Evolutionary conservation across 2,888 invertebrate species (phyloP), one percentile per base, ranked within the genome.

Genomic region (Tenodera sinensis): DNA sequence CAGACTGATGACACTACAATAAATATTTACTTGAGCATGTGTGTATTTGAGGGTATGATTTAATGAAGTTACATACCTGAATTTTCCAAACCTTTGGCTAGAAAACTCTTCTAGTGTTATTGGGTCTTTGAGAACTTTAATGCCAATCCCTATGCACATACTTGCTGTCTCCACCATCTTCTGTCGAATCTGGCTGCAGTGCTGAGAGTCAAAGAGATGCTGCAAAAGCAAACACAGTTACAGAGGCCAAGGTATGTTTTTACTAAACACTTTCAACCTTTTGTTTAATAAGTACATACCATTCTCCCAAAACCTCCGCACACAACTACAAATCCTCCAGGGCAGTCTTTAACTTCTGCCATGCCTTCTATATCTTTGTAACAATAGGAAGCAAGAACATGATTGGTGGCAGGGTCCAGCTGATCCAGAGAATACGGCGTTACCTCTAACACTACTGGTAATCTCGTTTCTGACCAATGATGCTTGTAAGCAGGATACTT

Each of bases 371-470:
- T 97, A 93, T 98, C 97, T 93, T 97, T 97, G 93, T 96, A 98
- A 93, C 95, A 95, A 92, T 98, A 98, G 91, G 96, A 96, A 81
- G 98, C 97, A 88, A 99, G 94, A 30, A 97, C 93, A 90, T 96
- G 95, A 92, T 97, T 97, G 2, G 97, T 97, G 0, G 97, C 96
- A 2, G 98, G 97, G 93, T 99, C 98, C 90, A 98, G 93, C 93
- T 99, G 99, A 93, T 99, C 98, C 89, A 99, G 93, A 47, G 98
- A 97, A 93, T 97, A 97, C 0, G 98, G 97, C n/a, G 98, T 97
- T 2, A 99, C 97, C 94, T 99, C 98, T 90, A 99, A 94, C 34
- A 97, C 96, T 28, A 98, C 96, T 0, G 98, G 98, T 83, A 98
- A 94, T 90, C 97, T 95, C 81, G 97, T 97, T 88, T 98, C 98